A percentile compares a stretch with the other conserved stretches of the same genome.
Evolutionary conservation across 2,113 vertebrate species (phyloP).

Genomic region (Alosa alosa): DNA sequence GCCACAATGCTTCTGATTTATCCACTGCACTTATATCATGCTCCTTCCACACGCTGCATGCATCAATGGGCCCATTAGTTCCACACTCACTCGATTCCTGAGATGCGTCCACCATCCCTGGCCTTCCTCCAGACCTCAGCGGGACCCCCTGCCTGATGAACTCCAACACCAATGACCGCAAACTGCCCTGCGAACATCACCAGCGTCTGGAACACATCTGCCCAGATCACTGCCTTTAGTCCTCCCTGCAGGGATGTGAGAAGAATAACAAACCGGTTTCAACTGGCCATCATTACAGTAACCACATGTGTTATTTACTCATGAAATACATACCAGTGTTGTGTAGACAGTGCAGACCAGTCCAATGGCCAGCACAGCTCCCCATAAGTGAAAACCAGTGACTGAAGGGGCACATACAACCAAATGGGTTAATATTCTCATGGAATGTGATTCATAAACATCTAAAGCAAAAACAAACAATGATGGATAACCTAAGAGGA

Average conservation of each 20-base stretch:
- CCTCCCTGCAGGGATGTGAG: slow-evolving; percentile 71
- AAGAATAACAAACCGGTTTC: background rate
- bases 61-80: background rate
- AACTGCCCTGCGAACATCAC: slow-evolving; percentile 85
- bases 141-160: slow-evolving; percentile 76
- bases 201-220: slow-evolving; percentile 83
- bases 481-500: background rate
- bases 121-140: slow-evolving; percentile 78
- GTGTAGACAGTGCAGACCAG: slow-evolving; percentile 89
- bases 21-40: too few species aligned
- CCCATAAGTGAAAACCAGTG: slow-evolving; percentile 89
- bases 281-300: background rate
- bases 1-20: too few species aligned
- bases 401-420: slow-evolving; percentile 66
- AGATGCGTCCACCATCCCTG: slow-evolving; percentile 70
- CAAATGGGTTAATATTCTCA: background rate
- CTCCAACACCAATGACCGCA: slow-evolving; percentile 83
- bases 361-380: slow-evolving; percentile 82
- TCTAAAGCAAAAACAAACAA: background rate
- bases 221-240: slow-evolving; percentile 88
- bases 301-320: background rate
- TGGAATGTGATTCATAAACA: background rate
- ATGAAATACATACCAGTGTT: slow-evolving; percentile 73
- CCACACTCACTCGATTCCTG: slow-evolving; percentile 79
- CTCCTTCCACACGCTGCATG: too few species aligned